Evolutionary conservation across 2,888 invertebrate species (phyloP).

Genomic region (Slavum lentiscoides): DNA sequence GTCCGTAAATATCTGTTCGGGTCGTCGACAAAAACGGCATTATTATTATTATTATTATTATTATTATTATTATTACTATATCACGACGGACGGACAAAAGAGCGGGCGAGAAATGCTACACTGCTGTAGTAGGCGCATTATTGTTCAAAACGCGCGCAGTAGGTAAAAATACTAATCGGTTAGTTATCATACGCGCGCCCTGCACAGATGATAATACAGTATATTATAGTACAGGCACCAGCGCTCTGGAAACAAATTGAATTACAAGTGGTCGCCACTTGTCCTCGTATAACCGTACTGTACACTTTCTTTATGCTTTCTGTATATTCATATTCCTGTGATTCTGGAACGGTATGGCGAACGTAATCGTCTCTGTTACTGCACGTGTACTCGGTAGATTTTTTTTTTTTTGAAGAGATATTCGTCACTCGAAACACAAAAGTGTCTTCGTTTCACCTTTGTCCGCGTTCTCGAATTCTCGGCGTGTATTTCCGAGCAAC

Average conservation of each 20-base stretch:
- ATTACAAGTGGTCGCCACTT: conserved; percentile 33
- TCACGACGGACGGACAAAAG: not conserved
- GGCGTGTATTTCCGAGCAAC: not conserved
- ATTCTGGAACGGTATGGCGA: not conserved
- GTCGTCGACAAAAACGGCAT: conserved; percentile 13
- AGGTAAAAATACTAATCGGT: conserved; percentile 26
- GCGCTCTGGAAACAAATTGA: conserved; percentile 35
- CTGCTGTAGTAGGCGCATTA: not conserved
- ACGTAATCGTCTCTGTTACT: not conserved
- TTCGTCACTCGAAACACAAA: not conserved
- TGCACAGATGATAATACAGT: no score
- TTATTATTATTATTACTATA: no score
- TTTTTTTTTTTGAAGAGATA: not conserved
- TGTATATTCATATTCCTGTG: no score
- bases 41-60: not conserved
- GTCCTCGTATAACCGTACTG: not conserved
- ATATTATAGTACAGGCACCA: not conserved
- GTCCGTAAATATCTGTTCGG: conserved; percentile 17
- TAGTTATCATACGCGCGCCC: not conserved
- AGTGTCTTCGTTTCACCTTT: not conserved
- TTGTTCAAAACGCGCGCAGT: conserved; percentile 16
- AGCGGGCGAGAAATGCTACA: not conserved
- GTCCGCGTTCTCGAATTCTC: not conserved
- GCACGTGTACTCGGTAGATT: not conserved
- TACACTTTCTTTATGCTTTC: not conserved